Evolutionary conservation across 2,797 vertebrate species (phyloP).

Genomic region (Oreochromis grahami): DNA sequence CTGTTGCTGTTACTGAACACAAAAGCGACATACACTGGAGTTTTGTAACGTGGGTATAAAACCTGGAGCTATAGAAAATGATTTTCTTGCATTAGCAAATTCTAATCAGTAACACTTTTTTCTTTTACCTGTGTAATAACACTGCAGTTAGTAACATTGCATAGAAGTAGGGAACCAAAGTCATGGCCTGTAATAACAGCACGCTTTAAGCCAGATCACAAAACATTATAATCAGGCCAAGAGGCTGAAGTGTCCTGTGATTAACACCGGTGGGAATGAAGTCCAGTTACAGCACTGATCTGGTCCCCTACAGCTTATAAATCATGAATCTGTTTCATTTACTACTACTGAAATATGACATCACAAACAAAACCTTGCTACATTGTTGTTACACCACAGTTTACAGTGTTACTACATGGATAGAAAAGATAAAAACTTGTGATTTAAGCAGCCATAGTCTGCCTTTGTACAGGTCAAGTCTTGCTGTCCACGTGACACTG

Average conservation of each 20-base stretch:
- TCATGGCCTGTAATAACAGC: neutral
- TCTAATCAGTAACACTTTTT: slow-evolving; percentile 10
- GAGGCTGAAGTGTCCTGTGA: neutral
- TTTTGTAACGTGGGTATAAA: slow-evolving; percentile 36
- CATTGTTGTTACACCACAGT: slow-evolving; percentile 49
- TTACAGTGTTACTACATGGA: slow-evolving; percentile 73
- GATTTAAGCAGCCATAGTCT: slow-evolving; percentile 37
- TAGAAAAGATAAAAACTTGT: slow-evolving; percentile 51
- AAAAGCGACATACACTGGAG: slow-evolving; percentile 48
- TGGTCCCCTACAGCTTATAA: slow-evolving; percentile 2
- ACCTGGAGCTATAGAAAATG: slow-evolving; percentile 42
- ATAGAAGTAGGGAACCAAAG: neutral
- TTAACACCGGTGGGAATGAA: neutral
- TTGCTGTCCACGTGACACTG: neutral
- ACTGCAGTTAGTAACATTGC: slow-evolving; percentile 54
- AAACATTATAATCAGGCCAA: neutral
- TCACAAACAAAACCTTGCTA: slow-evolving; percentile 46
- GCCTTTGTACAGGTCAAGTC: neutral
- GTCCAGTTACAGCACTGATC: slow-evolving; percentile 40
- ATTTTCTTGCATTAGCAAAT: slow-evolving; percentile 18
- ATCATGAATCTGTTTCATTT: slow-evolving; percentile 3
- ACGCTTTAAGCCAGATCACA: neutral
- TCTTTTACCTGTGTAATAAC: slow-evolving; percentile 58
- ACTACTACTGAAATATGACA: slow-evolving; percentile 19
- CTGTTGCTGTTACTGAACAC: slow-evolving; percentile 39